phyloP scores from a whole-genome alignment of 2,113 vertebrate genomes.

The Tautogolabrus adspersus region DNA sequence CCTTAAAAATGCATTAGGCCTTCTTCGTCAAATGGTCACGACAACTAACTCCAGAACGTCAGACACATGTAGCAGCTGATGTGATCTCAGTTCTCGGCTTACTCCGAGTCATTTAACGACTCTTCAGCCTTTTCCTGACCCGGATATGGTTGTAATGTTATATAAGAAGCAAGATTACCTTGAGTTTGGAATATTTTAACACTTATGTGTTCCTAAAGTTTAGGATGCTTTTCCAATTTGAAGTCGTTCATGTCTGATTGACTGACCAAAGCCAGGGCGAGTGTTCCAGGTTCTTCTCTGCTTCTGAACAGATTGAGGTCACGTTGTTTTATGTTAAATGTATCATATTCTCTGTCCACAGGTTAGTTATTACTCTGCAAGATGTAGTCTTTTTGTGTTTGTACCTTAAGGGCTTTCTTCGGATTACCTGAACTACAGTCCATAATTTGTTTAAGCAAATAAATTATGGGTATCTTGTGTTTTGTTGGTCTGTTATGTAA shows the following conservation, averaged over 20 bases:
- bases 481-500: constrained; percentile 3
- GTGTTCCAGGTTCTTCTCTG: constrained; percentile 31
- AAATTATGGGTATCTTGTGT: constrained; percentile 64
- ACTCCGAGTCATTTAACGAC: neutral
- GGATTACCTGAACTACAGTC: constrained; percentile 40
- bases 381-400: constrained; percentile 48
- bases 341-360: constrained; percentile 18
- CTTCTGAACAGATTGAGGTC: constrained; percentile 62
- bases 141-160: constrained; percentile 12
- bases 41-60: neutral
- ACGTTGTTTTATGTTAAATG: constrained; percentile 51
- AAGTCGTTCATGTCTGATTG: neutral
- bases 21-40: constrained; percentile 20
- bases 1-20: neutral
- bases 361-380: constrained; percentile 33
- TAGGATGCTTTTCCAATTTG: neutral
- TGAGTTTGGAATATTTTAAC: constrained; percentile 6
- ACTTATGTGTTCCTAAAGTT: neutral
- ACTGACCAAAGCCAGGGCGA: neutral
- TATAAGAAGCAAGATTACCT: neutral
- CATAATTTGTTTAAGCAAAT: constrained; percentile 76
- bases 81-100: neutral
- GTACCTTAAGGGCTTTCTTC: constrained; percentile 46
- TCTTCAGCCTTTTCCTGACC: neutral
- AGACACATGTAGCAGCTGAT: neutral